phyloP scores from a whole-genome alignment of 2,797 vertebrate species.

The Lagodon rhomboides region DNA sequence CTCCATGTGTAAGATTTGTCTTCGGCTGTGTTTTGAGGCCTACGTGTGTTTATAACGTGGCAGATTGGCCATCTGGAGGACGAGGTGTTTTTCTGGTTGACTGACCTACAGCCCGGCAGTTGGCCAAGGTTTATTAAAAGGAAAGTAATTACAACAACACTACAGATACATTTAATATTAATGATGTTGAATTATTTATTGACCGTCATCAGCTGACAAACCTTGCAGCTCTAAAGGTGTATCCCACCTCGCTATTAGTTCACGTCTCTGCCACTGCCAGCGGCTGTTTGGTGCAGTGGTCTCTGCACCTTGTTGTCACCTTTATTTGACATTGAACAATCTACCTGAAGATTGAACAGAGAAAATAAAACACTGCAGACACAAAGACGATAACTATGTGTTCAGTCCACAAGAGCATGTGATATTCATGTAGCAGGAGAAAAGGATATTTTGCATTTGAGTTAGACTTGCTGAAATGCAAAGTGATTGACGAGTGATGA shows the following conservation, averaged over 20 bases:
- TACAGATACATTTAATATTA: constrained; percentile 24
- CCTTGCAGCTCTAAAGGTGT: not conserved
- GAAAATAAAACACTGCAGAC: not conserved
- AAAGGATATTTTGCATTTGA: too few relatives aligned
- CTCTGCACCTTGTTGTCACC: not conserved
- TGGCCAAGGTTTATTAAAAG: constrained; percentile 24
- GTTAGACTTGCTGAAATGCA: too few relatives aligned
- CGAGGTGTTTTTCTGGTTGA: constrained; percentile 27
- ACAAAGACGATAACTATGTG: not conserved
- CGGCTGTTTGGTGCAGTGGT: not conserved
- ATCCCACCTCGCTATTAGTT: not conserved
- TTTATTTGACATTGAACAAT: not conserved
- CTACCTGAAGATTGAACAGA: not conserved
- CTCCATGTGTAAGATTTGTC: not conserved
- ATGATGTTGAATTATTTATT: constrained; percentile 38
- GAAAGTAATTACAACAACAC: constrained; percentile 29
- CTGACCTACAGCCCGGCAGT: constrained; percentile 32
- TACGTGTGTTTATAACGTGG: not conserved
- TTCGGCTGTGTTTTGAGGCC: constrained; percentile 11
- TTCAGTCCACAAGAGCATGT: not conserved
- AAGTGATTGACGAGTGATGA: too few relatives aligned
- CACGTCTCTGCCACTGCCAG: not conserved
- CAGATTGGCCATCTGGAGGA: constrained; percentile 49
- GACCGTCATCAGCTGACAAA: not conserved
- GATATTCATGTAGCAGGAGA: too few relatives aligned